A percentile compares a stretch with the other conserved stretches of the same genome.
Conservation (phyloP, 2,888 invertebrate genomes). For the Onthophagus sagittarius region DNA sequence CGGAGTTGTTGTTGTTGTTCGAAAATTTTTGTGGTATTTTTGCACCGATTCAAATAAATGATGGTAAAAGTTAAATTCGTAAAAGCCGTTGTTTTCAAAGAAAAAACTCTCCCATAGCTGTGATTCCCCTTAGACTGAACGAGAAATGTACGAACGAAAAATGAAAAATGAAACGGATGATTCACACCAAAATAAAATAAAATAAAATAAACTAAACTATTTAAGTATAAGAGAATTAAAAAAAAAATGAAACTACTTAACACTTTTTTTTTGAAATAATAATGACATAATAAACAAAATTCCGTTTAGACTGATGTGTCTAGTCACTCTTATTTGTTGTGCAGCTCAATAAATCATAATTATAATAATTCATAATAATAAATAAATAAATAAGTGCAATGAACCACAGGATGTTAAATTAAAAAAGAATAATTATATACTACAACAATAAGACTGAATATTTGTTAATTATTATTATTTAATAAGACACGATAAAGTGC, state of each 20-base stretch:
- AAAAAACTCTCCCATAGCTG: background rate
- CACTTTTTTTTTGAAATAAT: background rate
- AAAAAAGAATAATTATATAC: constrained; percentile 19
- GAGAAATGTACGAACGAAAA: constrained; percentile 9
- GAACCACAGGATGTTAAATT: constrained; percentile 29
- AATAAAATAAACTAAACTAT: background rate
- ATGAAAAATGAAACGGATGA: constrained; percentile 7
- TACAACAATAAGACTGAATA: constrained; percentile 32
- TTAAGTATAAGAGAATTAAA: background rate
- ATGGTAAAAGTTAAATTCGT: background rate
- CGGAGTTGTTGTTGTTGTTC: background rate
- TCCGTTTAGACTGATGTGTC: background rate
- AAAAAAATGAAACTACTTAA: constrained; percentile 3
- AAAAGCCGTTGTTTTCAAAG: background rate
- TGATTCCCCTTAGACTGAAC: background rate
- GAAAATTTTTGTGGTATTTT: background rate
- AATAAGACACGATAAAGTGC: constrained; percentile 6
- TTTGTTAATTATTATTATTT: constrained; percentile 16
- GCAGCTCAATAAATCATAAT: background rate
- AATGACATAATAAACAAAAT: background rate
- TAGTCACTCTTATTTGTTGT: background rate
- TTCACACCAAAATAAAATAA: background rate
- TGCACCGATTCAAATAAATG: background rate
- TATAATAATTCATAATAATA: constrained; percentile 17
- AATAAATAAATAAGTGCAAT: constrained; percentile 36